A percentile compares a stretch with the other conserved stretches of the same genome.
phyloP scores from a whole-genome alignment of 2,888 invertebrate genomes.

The Linnaemya tessellans region DNA sequence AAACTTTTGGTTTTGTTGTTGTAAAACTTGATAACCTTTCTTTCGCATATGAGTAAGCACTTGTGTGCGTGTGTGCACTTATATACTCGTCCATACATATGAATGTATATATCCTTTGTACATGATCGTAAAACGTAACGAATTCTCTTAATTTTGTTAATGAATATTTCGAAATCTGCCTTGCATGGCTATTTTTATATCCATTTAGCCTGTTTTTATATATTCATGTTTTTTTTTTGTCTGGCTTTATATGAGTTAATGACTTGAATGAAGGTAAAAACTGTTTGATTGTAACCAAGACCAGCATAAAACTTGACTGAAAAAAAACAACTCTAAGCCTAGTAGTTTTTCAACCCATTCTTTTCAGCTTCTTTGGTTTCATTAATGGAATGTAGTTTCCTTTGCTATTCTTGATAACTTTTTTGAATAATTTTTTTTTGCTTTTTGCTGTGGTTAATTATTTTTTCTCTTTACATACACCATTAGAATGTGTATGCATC shows the following conservation, averaged over 20 bases:
- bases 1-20: conserved; percentile 13
- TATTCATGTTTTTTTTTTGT: neutral
- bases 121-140: neutral
- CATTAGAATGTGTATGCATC: neutral
- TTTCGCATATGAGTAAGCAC: neutral
- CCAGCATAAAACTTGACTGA: conserved; percentile 7
- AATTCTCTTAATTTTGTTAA: conserved; percentile 54
- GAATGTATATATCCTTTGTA: neutral
- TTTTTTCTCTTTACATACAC: neutral
- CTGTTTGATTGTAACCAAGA: conserved; percentile 26
- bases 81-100: neutral
- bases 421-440: neutral
- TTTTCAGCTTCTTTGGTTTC: conserved; percentile 49
- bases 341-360: conserved; percentile 44
- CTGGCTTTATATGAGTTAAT: conserved; percentile 77
- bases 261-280: conserved; percentile 77
- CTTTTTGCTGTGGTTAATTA: conserved; percentile 44
- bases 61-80: neutral
- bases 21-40: conserved; percentile 31
- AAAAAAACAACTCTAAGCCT: conserved; percentile 31
- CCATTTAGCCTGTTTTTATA: conserved; percentile 4
- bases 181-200: conserved; percentile 23
- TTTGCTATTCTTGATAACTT: conserved; percentile 23
- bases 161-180: conserved; percentile 54
- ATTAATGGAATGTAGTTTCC: conserved; percentile 56